Conservation (phyloP, 2,113 vertebrate genomes). For the Cervus canadensis region DNA sequence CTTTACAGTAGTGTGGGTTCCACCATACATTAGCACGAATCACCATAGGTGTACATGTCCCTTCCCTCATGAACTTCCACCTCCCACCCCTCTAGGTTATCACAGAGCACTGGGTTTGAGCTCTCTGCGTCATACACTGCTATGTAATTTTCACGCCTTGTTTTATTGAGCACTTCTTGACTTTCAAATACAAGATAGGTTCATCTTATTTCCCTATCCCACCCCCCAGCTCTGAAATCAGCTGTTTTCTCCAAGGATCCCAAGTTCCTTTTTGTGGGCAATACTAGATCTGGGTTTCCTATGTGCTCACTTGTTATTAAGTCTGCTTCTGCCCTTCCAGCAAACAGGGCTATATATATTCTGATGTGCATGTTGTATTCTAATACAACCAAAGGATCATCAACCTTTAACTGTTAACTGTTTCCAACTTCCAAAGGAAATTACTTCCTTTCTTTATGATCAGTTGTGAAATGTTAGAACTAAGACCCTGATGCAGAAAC, state of each 20-base stretch:
- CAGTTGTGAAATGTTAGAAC: background rate
- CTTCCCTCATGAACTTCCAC: background rate
- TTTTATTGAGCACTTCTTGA: background rate
- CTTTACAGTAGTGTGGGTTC: background rate
- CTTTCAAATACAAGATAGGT: background rate
- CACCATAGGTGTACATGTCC: background rate
- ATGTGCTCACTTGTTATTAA: background rate
- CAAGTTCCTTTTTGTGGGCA: background rate
- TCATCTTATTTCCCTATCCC: background rate
- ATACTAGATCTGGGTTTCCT: background rate
- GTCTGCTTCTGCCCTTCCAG: background rate
- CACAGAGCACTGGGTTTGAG: background rate
- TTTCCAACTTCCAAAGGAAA: background rate
- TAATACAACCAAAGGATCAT: background rate
- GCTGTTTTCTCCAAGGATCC: background rate
- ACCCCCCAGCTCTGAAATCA: background rate
- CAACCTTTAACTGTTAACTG: background rate
- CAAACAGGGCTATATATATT: background rate
- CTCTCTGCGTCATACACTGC: background rate
- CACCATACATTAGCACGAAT: background rate
- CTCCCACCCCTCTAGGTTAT: background rate
- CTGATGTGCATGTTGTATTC: background rate
- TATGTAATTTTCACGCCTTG: background rate
- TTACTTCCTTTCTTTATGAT: background rate
- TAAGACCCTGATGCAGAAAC: background rate